Evolutionary conservation across 2,113 vertebrate genomes (phyloP).

Genomic region (Nyctibius bracteatus): DNA sequence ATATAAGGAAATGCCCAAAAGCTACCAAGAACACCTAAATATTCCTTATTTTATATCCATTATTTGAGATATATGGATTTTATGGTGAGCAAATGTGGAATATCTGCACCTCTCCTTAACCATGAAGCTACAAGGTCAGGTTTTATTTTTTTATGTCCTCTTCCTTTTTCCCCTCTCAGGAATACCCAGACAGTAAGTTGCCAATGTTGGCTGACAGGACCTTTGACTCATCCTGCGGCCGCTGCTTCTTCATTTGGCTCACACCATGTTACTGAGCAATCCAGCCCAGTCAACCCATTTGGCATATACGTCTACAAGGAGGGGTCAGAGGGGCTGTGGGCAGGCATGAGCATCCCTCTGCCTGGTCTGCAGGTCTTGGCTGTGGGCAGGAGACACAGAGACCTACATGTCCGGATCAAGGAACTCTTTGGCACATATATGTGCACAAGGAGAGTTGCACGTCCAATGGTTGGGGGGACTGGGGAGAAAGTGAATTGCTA

Average conservation of each 20-base stretch:
- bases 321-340: background rate
- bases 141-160: background rate
- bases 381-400: background rate
- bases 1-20: background rate
- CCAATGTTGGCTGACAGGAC: accelerated
- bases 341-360: background rate
- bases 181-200: background rate
- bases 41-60: background rate
- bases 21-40: background rate
- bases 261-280: background rate
- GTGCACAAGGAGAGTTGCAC: background rate
- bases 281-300: background rate
- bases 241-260: background rate
- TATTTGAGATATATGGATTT: background rate
- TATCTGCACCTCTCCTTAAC: background rate
- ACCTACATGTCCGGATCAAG: background rate
- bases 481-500: background rate
- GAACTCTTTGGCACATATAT: background rate
- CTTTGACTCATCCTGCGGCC: background rate
- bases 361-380: background rate
- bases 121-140: background rate
- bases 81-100: background rate
- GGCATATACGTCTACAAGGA: accelerated
- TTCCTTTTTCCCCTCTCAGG: background rate
- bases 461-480: accelerated